Evolutionary conservation across 2,113 vertebrate genomes (phyloP).

Genomic region (Xiphias gladius): DNA sequence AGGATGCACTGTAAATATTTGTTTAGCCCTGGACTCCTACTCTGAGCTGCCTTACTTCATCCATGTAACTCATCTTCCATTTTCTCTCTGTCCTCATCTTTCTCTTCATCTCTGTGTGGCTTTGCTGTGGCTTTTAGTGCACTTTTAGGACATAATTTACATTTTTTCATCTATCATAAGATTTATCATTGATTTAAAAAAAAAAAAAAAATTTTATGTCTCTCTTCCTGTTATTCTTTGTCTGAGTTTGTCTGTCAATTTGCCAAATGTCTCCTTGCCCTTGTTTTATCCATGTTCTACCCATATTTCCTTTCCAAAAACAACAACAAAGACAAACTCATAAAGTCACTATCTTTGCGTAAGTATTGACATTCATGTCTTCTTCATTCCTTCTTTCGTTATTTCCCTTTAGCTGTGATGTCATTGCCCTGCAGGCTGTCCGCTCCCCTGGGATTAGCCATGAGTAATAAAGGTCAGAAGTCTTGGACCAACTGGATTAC

Average conservation of each 20-base stretch:
- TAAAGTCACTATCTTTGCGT: not conserved
- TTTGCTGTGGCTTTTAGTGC: not conserved
- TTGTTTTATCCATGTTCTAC: not conserved
- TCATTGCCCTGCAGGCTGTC: not conserved
- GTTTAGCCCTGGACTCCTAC: conserved; percentile 47
- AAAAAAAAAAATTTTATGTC: not conserved
- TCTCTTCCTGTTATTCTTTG: conserved; percentile 20
- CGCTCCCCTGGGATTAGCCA: conserved; percentile 36
- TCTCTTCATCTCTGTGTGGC: not conserved
- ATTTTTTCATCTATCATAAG: not conserved
- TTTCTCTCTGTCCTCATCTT: not conserved
- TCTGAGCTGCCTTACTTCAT: conserved; percentile 8
- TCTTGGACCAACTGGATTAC: conserved; percentile 51
- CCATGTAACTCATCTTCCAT: not conserved
- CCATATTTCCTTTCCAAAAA: conserved; percentile 6
- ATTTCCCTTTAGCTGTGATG: conserved; percentile 20
- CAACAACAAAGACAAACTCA: conserved; percentile 6
- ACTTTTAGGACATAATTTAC: conserved; percentile 1
- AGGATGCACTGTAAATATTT: conserved; percentile 74
- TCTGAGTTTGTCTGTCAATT: conserved; percentile 2
- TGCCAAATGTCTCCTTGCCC: not conserved
- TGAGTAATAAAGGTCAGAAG: conserved; percentile 43
- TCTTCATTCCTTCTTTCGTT: conserved; percentile 34
- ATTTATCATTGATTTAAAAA: not conserved
- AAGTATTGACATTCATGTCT: conserved; percentile 1